A percentile compares a stretch with the other conserved stretches of the same genome.
These are phyloP conservation scores for Cryptus viduatorius DNA, from an alignment of 2,888 invertebrate genomes.

Conservation along the genomic window DNA sequence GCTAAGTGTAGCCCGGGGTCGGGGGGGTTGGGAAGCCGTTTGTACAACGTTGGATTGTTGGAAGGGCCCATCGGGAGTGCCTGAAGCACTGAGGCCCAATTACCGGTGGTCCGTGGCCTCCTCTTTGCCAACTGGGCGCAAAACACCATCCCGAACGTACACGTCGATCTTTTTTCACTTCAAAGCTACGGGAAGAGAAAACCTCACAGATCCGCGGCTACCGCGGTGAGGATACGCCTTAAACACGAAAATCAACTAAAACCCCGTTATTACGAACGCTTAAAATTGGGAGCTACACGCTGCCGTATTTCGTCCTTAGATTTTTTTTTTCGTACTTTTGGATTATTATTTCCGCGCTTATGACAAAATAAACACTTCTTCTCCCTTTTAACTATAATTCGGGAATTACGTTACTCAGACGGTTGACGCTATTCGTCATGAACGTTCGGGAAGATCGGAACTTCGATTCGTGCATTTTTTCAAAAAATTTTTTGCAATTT, in stretches of 20 bases:
- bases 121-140: slow-evolving; percentile 42
- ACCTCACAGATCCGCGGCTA: slow-evolving; percentile 17
- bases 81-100: slow-evolving; percentile 73
- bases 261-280: slow-evolving; percentile 55
- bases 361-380: too few relatives aligned
- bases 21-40: not conserved
- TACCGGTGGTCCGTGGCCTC: slow-evolving; percentile 64
- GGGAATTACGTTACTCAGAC: too few relatives aligned
- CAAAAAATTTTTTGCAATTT: too few relatives aligned
- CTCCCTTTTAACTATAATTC: too few relatives aligned
- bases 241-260: slow-evolving; percentile 55
- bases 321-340: slow-evolving; percentile 19
- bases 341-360: not conserved
- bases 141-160: not conserved
- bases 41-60: slow-evolving; percentile 45
- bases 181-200: not conserved
- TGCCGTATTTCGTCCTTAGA: slow-evolving; percentile 37
- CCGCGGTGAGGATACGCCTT: slow-evolving; percentile 45
- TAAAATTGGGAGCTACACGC: slow-evolving; percentile 19
- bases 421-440: slow-evolving; percentile 31
- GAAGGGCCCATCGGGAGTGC: slow-evolving; percentile 60
- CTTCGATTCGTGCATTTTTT: not conserved
- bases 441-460: too few relatives aligned
- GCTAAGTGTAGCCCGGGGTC: slow-evolving; percentile 81
- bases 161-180: slow-evolving; percentile 3